phyloP scores from a whole-genome alignment of 2,888 invertebrate genomes.

The Eudasyphora cyanicolor region DNA sequence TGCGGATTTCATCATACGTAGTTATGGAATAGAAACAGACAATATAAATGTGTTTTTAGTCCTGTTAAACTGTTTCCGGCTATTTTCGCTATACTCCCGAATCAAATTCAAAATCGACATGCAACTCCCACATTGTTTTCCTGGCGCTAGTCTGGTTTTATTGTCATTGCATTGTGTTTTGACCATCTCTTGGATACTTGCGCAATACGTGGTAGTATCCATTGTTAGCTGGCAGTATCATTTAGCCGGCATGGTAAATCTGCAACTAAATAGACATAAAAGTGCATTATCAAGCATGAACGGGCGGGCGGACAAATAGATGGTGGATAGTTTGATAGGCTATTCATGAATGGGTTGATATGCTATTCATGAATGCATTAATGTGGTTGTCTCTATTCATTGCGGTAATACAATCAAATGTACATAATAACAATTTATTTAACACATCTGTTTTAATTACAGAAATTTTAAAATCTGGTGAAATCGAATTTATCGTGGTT shows the following conservation, averaged over 20 bases:
- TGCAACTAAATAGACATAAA: slow-evolving; percentile 36
- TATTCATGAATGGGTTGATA: neutral
- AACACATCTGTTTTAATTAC: too few relatives aligned
- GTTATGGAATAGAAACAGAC: slow-evolving; percentile 1
- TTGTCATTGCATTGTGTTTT: slow-evolving; percentile 11
- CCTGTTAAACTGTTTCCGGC: neutral
- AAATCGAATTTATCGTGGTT: too few relatives aligned
- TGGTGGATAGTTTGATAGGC: too few relatives aligned
- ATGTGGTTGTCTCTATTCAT: too few relatives aligned
- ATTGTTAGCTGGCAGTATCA: neutral
- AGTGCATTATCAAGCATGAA: slow-evolving; percentile 63
- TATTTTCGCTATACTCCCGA: neutral
- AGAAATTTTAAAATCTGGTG: too few relatives aligned
- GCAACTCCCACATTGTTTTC: too few relatives aligned
- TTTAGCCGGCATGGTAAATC: slow-evolving; percentile 57
- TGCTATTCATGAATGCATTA: too few relatives aligned
- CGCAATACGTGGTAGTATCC: slow-evolving; percentile 31
- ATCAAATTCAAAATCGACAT: neutral
- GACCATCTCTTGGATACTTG: slow-evolving; percentile 36
- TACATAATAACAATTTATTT: too few relatives aligned
- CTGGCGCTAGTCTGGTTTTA: neutral
- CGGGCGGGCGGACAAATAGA: neutral
- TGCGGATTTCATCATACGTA: neutral
- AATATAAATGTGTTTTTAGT: too few relatives aligned
- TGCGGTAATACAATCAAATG: too few relatives aligned